Evolutionary conservation across 2,113 vertebrate species (phyloP).

Genomic region (Gnathonemus longibarbis): DNA sequence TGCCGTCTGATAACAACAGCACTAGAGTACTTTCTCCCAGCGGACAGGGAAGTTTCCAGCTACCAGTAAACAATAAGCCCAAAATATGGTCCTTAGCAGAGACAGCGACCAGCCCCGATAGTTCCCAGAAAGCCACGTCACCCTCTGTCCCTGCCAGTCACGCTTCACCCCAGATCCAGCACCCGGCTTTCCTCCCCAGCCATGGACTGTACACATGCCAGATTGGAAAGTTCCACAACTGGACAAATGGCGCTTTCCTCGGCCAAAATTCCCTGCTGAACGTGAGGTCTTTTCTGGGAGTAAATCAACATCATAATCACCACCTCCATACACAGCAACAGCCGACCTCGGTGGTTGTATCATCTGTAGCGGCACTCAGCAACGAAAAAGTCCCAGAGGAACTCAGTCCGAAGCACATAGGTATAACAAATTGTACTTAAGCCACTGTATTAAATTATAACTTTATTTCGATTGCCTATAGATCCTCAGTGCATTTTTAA

Average conservation of each 20-base stretch:
- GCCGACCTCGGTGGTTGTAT: conserved; percentile 67
- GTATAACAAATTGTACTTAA: conserved; percentile 51
- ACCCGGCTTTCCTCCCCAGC: conserved; percentile 91
- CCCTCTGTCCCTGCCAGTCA: conserved; percentile 64
- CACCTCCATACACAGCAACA: conserved; percentile 72
- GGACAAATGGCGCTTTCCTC: conserved; percentile 94
- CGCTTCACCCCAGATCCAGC: conserved; percentile 73
- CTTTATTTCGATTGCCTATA: background rate
- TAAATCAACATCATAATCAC: conserved; percentile 74
- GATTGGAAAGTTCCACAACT: conserved; percentile 98
- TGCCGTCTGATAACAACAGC: conserved; percentile 64
- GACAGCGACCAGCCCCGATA: conserved; percentile 91
- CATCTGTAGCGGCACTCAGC: conserved; percentile 64
- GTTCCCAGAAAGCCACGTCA: conserved; percentile 77
- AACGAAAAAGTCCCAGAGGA: conserved; percentile 73
- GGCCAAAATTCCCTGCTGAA: conserved; percentile 92
- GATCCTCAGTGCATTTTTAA: background rate
- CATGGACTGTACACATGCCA: conserved; percentile 99
- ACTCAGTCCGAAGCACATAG: conserved; percentile 90
- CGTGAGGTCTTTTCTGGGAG: conserved; percentile 88
- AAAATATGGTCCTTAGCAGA: conserved; percentile 99
- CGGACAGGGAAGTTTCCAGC: conserved; percentile 69
- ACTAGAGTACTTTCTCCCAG: conserved; percentile 74
- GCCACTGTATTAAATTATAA: background rate
- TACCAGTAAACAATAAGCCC: conserved; percentile 82